Conservation (phyloP, 2,113 vertebrate genomes). For the Malurus elegans region DNA sequence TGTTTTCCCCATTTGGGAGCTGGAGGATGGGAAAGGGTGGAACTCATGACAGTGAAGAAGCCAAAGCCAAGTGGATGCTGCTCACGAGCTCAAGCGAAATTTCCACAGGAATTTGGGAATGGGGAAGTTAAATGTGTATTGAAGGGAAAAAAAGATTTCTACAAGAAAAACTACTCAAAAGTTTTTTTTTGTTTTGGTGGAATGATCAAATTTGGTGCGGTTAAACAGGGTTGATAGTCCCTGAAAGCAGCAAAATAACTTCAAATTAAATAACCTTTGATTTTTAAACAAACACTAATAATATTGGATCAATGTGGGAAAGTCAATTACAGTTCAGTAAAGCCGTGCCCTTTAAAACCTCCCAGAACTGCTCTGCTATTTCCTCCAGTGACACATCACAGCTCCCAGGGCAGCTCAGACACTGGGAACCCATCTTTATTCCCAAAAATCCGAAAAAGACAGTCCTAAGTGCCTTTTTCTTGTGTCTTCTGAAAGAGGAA, state of each 20-base stretch:
- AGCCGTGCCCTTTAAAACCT: constrained; percentile 27
- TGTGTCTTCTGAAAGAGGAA: not conserved
- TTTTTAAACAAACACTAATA: constrained; percentile 34
- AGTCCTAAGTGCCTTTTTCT: not conserved
- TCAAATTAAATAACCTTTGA: constrained; percentile 14
- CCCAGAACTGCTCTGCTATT: not conserved
- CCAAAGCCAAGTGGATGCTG: not conserved
- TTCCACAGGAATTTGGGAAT: not conserved
- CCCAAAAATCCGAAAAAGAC: not conserved
- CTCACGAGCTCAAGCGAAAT: not conserved
- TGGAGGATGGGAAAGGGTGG: not conserved
- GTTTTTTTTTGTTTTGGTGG: not conserved
- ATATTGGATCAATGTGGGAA: constrained; percentile 7
- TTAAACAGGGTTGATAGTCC: not conserved
- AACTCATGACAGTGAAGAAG: accelerated
- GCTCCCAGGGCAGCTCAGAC: not conserved
- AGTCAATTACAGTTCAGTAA: constrained; percentile 38
- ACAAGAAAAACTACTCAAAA: not conserved
- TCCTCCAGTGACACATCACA: not conserved
- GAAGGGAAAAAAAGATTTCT: not conserved
- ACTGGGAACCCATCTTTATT: not conserved
- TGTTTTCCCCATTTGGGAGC: not conserved
- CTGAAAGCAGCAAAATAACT: not conserved
- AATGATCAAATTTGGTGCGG: not conserved
- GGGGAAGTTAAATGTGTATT: not conserved